Evolutionary conservation across 2,888 invertebrate genomes (phyloP), one percentile per base, ranked within the genome.

Genomic region (Dorcus hopei): DNA sequence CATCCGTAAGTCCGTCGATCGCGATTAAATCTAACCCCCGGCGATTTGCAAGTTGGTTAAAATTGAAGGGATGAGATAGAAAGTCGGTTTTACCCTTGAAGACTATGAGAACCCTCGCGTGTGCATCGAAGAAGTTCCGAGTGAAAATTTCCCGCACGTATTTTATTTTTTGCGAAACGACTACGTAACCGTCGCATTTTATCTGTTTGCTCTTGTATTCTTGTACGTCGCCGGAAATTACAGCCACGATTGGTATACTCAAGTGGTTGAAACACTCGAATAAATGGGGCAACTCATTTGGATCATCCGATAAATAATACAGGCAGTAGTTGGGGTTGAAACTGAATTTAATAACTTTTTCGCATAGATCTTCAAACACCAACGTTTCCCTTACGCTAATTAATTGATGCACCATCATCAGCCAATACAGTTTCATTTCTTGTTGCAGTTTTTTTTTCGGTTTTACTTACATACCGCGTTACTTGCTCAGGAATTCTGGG

Each of bases 21-120:
- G 52, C 23, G 3, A 59, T 43, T 6, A 59, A 39, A 43, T 59
- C 49, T 33, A 56, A 56, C 14, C 55, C 59, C 45, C 9, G 16
- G 16, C 16, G 19, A 9, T 9, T 45, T 45, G 11, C 45, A 45
- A 41, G 6, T 19, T 16, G 16, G 3, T 23, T 9, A 45, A 45
- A 19, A 11, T 45, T 45, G 8, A 3, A 9, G 26, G 26, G 26
- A 6, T 33, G 26, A 33, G 26, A 3, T 33, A 33, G 26, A 33
- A 33, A 33, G 7, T 33, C 3, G 7, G 26, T 2, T 11, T 23
- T 1, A 16, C 45, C 45, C 9, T 3, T 45, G 23, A n/a, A 19
- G n/a, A 45, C 16, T 7, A 45, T 19, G 14, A 45, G 45, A 1
- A 45, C 14, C 9, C 23, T 45, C 23, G 19, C 7, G 41, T 41